phyloP scores from a whole-genome alignment of 2,888 invertebrate genomes.

The Lithosia quadra region DNA sequence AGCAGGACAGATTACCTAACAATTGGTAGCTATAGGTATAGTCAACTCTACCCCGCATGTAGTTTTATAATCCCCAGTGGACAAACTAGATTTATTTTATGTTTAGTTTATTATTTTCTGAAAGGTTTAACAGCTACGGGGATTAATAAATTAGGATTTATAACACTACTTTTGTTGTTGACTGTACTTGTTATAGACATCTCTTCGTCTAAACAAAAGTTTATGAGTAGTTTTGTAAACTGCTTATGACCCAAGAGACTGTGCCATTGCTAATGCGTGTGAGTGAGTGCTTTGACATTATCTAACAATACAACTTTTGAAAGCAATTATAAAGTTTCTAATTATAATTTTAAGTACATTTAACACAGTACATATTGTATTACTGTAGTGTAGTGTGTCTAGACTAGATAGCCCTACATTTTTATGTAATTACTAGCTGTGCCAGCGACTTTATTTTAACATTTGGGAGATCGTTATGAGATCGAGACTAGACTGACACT shows the following conservation, averaged over 20 bases:
- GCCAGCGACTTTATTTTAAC: too few species aligned
- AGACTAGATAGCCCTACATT: too few species aligned
- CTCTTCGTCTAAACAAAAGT: not conserved
- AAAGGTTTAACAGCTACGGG: not conserved
- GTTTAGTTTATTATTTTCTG: not conserved
- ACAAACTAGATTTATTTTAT: not conserved
- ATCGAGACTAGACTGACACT: too few species aligned
- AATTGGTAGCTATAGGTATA: too few species aligned
- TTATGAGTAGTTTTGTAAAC: not conserved
- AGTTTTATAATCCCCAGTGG: too few species aligned
- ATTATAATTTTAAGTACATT: slow-evolving; percentile 33
- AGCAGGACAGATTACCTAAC: too few species aligned
- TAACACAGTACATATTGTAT: not conserved
- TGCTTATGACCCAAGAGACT: not conserved
- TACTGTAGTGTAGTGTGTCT: too few species aligned
- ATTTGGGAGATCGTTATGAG: too few species aligned
- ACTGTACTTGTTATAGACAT: not conserved
- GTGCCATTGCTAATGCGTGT: not conserved
- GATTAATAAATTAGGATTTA: not conserved
- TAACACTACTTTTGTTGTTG: not conserved
- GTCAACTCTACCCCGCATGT: too few species aligned
- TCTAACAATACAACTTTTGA: slow-evolving; percentile 42
- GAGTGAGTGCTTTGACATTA: slow-evolving; percentile 22
- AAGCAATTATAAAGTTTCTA: slow-evolving; percentile 49
- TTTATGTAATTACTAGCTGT: too few species aligned